These are phyloP conservation scores for Gnathonemus longibarbis DNA, from an alignment of 2,113 vertebrate species.

Conservation along the genomic window DNA sequence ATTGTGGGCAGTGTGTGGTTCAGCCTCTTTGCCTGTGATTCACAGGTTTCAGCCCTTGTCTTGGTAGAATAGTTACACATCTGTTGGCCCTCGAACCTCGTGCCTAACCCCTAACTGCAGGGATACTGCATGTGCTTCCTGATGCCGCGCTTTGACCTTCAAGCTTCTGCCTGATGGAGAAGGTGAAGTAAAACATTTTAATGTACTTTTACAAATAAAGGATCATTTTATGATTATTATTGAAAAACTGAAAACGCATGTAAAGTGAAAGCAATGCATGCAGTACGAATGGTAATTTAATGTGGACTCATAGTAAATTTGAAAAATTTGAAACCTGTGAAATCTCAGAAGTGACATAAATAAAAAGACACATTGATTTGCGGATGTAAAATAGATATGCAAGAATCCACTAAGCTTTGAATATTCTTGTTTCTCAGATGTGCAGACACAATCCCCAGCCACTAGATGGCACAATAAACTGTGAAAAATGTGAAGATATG, in stretches of 20 bases:
- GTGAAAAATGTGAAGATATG: background rate
- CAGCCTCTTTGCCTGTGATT: background rate
- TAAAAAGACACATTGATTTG: background rate
- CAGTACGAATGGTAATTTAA: background rate
- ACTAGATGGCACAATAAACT: background rate
- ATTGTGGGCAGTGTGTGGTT: background rate
- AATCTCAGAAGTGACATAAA: background rate
- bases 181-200: background rate
- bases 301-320: background rate
- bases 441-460: background rate
- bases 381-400: background rate
- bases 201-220: background rate
- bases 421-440: background rate
- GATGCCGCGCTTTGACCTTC: rapidly evolving
- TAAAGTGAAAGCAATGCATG: background rate
- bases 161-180: background rate
- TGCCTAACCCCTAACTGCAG: background rate
- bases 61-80: background rate
- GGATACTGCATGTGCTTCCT: background rate
- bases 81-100: background rate
- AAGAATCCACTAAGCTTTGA: background rate
- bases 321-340: background rate
- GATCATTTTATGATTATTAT: background rate
- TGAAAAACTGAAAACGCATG: background rate
- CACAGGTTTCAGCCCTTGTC: background rate